Evolutionary conservation across 2,113 vertebrate genomes (phyloP).

Genomic region (Petroica traversi): DNA sequence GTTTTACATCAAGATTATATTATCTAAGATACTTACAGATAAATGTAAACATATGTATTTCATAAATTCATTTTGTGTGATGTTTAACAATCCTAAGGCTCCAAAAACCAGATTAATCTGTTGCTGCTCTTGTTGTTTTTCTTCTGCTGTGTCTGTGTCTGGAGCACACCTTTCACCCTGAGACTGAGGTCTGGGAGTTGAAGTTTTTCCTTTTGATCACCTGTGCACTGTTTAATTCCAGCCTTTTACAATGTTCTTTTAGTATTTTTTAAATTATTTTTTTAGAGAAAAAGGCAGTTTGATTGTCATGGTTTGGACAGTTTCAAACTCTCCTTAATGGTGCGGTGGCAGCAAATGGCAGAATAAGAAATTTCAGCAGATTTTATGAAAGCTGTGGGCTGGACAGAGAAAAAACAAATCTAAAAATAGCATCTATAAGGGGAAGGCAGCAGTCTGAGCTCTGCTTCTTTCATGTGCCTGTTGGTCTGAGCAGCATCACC

Average conservation of each 20-base stretch:
- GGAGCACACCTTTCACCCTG: background rate
- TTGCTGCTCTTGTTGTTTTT: background rate
- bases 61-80: background rate
- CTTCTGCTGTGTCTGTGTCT: background rate
- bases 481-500: background rate
- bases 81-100: background rate
- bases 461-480: background rate
- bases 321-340: background rate
- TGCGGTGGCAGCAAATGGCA: background rate
- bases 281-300: background rate
- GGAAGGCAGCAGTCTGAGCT: background rate
- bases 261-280: background rate
- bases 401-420: background rate
- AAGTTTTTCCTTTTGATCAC: background rate
- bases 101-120: background rate
- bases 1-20: background rate
- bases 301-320: background rate
- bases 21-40: background rate
- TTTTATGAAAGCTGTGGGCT: background rate
- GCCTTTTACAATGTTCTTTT: background rate
- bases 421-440: background rate
- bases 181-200: background rate
- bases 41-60: background rate
- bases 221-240: background rate
- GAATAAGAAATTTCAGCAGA: background rate